These are phyloP conservation scores for Camponotus vicinus DNA, from an alignment of 1,140 invertebrate species.

Conservation along the genomic window DNA sequence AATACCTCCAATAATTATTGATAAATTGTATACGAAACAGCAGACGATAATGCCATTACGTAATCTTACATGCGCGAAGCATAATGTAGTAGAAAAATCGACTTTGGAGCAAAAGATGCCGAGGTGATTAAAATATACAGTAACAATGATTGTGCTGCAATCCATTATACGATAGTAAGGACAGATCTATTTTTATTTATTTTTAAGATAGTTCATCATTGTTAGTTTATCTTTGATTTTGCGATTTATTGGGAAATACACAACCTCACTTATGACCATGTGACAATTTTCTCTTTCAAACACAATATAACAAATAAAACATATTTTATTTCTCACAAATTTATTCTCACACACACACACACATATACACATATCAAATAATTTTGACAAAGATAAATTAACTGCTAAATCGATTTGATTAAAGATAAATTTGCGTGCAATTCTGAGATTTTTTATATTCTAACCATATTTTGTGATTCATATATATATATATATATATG, in stretches of 20 bases:
- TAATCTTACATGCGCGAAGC: too few species aligned
- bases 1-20: too few species aligned
- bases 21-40: too few species aligned
- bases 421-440: not conserved
- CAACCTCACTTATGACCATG: not conserved
- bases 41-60: too few species aligned
- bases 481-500: not conserved
- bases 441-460: not conserved
- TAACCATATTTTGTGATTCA: not conserved
- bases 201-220: not conserved
- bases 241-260: not conserved
- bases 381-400: not conserved
- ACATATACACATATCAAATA: not conserved
- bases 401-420: not conserved
- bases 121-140: not conserved
- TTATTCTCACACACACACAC: too few species aligned
- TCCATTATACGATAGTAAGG: not conserved
- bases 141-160: not conserved
- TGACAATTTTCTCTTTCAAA: not conserved
- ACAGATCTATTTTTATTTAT: not conserved
- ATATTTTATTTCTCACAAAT: not conserved
- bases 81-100: too few species aligned
- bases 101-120: not conserved
- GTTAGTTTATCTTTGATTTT: not conserved
- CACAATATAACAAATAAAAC: not conserved